A percentile compares a stretch with the other conserved stretches of the same genome.
phyloP scores from a whole-genome alignment of 2,113 vertebrate species.

The Pogonocichla stellata region DNA sequence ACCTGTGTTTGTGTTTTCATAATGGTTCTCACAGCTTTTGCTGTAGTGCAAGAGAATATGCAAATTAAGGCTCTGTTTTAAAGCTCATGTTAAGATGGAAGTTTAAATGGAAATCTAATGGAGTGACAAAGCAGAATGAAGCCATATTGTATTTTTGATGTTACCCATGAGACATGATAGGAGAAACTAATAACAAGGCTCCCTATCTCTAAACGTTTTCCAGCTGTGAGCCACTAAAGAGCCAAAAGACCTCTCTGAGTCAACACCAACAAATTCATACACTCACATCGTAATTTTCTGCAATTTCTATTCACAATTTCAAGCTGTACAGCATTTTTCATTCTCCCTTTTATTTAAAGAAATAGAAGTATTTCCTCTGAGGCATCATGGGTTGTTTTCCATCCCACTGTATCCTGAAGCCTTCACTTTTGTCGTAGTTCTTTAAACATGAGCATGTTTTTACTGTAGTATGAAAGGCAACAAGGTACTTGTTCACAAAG shows the following conservation, averaged over 20 bases:
- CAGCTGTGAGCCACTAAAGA: slow-evolving; percentile 45
- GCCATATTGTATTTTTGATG: slow-evolving; percentile 29
- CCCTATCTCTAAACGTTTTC: slow-evolving; percentile 53
- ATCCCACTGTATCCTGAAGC: background rate
- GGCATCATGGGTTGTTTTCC: background rate
- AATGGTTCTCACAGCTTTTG: background rate
- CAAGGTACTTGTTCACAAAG: background rate
- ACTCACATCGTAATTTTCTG: background rate
- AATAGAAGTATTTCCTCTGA: background rate
- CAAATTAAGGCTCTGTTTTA: slow-evolving; percentile 14
- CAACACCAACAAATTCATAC: slow-evolving; percentile 25
- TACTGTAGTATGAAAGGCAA: background rate
- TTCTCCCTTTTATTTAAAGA: background rate
- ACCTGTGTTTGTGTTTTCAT: background rate
- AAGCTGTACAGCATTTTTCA: background rate
- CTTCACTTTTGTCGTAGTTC: background rate
- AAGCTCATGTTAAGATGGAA: background rate
- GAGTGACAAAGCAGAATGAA: slow-evolving; percentile 36
- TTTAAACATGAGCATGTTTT: background rate
- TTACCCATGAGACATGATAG: slow-evolving; percentile 54
- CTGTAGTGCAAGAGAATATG: background rate
- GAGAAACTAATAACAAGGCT: slow-evolving; percentile 43
- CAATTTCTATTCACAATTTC: slow-evolving; percentile 9
- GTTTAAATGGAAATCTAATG: slow-evolving; percentile 10
- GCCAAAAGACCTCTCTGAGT: slow-evolving; percentile 23